Percentiles rank a stretch among this genome's conserved stretches.
These are phyloP conservation scores for Otis tarda DNA, from an alignment of 2,113 vertebrate genomes.

Conservation along the genomic window DNA sequence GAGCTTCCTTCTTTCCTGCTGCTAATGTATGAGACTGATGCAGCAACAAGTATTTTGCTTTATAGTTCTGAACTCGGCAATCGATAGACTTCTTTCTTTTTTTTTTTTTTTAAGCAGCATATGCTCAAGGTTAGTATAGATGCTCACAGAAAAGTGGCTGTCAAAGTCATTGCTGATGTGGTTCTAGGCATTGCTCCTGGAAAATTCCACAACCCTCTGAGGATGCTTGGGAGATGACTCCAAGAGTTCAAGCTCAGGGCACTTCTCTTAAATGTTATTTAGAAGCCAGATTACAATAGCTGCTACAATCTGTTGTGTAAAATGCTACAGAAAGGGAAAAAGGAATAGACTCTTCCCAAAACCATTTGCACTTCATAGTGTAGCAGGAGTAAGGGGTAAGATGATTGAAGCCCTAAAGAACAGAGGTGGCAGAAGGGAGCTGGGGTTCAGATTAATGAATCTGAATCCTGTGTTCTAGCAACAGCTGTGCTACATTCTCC, in stretches of 20 bases:
- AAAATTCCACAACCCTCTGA: background rate
- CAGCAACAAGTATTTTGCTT: background rate
- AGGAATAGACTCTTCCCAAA: background rate
- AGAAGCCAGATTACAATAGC: background rate
- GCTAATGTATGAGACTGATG: background rate
- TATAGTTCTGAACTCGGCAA: background rate
- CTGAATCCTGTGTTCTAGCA: accelerated
- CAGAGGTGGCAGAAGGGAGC: background rate
- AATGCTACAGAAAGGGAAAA: accelerated
- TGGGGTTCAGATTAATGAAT: background rate
- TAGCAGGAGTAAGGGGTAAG: background rate
- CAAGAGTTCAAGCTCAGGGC: background rate
- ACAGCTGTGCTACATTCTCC: background rate
- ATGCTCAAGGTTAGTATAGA: background rate
- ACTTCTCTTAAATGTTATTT: background rate
- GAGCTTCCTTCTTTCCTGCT: background rate
- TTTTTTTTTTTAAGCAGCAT: background rate
- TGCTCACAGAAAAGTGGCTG: accelerated
- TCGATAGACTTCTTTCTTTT: background rate
- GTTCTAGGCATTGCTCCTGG: background rate
- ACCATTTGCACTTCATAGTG: accelerated
- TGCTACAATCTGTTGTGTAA: background rate
- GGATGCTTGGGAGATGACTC: background rate
- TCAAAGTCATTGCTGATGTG: background rate
- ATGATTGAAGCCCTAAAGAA: background rate